Percentiles rank a stretch among this genome's conserved stretches.
Evolutionary conservation across 2,113 vertebrate species (phyloP).

Genomic region (Oryzias curvinotus): DNA sequence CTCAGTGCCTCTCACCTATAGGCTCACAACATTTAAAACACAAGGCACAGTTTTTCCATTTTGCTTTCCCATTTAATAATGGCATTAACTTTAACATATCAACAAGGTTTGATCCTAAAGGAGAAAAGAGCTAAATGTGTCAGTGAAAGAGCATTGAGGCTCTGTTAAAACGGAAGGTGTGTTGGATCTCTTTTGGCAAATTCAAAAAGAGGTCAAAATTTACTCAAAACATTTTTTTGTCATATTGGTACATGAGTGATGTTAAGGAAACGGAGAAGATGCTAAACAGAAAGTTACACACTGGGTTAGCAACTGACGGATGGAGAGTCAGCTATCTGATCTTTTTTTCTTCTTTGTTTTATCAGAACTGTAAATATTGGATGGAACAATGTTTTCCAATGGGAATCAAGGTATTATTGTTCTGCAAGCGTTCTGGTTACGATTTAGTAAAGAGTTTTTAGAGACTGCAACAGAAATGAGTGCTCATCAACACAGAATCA

Average conservation of each 20-base stretch:
- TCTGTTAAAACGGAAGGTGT: no score
- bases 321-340: constrained; percentile 53
- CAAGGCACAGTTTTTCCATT: constrained; percentile 55
- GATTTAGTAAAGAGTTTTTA: constrained; percentile 40
- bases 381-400: constrained; percentile 55
- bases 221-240: background rate
- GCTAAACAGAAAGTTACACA: constrained; percentile 17
- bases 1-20: constrained; percentile 36
- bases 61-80: constrained; percentile 42
- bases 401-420: constrained; percentile 59
- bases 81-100: background rate
- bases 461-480: constrained; percentile 25
- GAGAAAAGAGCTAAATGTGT: no score
- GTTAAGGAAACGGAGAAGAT: no score
- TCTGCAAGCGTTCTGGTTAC: constrained; percentile 47
- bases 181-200: background rate
- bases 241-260: background rate
- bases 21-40: constrained; percentile 32
- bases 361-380: constrained; percentile 62
- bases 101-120: no score
- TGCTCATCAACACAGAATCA: constrained; percentile 7
- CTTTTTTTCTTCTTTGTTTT: constrained; percentile 65
- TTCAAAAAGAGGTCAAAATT: background rate
- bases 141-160: no score
- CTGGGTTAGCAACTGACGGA: constrained; percentile 46